These are phyloP conservation scores for Penelope pileata DNA, from an alignment of 2,113 vertebrate species.

Conservation along the genomic window DNA sequence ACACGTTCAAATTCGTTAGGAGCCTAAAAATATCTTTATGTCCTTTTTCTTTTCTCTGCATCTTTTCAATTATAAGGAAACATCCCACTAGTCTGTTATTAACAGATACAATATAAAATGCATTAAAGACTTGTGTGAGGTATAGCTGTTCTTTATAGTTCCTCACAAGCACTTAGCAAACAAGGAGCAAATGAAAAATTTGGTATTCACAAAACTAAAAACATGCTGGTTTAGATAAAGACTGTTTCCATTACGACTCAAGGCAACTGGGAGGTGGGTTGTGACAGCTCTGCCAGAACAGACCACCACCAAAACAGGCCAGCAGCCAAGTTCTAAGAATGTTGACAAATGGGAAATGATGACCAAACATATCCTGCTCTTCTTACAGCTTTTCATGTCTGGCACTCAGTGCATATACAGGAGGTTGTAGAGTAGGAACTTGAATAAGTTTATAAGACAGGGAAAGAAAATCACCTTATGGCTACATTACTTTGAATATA, in stretches of 20 bases:
- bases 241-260: not conserved
- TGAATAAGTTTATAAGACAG: not conserved
- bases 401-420: not conserved
- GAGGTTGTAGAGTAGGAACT: not conserved
- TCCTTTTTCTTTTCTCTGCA: not conserved
- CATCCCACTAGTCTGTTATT: not conserved
- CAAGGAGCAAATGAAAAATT: not conserved
- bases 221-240: not conserved
- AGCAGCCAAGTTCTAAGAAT: not conserved
- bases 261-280: not conserved
- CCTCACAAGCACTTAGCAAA: not conserved
- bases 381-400: not conserved
- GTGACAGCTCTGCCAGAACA: not conserved
- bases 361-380: not conserved
- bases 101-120: not conserved
- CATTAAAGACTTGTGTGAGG: not conserved
- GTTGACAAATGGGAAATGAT: not conserved
- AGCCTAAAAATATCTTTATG: not conserved
- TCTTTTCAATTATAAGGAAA: not conserved
- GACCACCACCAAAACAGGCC: not conserved
- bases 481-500: not conserved
- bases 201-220: not conserved
- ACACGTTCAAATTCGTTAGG: not conserved
- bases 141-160: not conserved
- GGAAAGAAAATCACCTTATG: not conserved